Percentiles rank a stretch among this genome's conserved stretches.
Evolutionary conservation across 1,140 invertebrate species (phyloP).

Genomic region (Ctenoplectra terminalis): DNA sequence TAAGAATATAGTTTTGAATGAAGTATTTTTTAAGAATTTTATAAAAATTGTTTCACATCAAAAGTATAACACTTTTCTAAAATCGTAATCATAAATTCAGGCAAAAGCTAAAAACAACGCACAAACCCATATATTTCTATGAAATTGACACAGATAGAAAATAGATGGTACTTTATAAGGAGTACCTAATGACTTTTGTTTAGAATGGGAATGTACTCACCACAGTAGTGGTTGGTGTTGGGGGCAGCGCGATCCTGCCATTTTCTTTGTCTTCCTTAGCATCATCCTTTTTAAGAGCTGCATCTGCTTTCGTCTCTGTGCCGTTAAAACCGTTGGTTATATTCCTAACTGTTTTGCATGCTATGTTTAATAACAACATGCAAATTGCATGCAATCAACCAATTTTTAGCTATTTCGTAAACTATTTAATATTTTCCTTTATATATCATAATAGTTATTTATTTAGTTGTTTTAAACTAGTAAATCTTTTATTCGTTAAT

Average conservation of each 20-base stretch:
- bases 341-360: slow-evolving; percentile 76
- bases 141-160: slow-evolving; percentile 20
- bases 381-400: slow-evolving; percentile 63
- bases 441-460: neutral
- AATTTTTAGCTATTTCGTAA: slow-evolving; percentile 32
- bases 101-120: slow-evolving; percentile 32
- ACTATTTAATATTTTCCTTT: slow-evolving; percentile 16
- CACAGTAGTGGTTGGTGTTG: slow-evolving; percentile 75
- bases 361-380: slow-evolving; percentile 69
- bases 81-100: slow-evolving; percentile 13
- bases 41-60: neutral
- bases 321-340: slow-evolving; percentile 81
- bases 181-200: slow-evolving; percentile 58
- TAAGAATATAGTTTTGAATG: neutral
- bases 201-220: slow-evolving; percentile 75
- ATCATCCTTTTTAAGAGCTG: slow-evolving; percentile 80
- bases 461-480: neutral
- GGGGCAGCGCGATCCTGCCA: slow-evolving; percentile 74
- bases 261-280: slow-evolving; percentile 82
- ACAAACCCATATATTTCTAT: slow-evolving; percentile 17
- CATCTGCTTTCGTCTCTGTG: slow-evolving; percentile 80
- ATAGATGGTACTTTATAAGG: slow-evolving; percentile 42
- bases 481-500: neutral
- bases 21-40: neutral
- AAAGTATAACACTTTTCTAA: slow-evolving; percentile 17